phyloP scores from a whole-genome alignment of 2,888 invertebrate genomes.

The Cancer borealis region DNA sequence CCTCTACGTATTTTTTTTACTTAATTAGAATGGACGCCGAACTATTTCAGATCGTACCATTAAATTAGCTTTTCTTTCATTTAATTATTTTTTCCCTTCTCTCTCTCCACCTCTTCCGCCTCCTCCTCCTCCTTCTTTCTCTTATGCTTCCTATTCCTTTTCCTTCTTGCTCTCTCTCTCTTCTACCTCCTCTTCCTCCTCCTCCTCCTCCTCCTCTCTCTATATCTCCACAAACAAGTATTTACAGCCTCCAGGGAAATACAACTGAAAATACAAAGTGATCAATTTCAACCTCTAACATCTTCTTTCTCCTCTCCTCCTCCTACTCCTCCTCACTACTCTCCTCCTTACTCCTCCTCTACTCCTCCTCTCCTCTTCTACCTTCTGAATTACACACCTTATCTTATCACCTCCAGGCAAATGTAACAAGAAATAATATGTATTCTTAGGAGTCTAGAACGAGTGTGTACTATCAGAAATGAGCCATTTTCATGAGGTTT shows the following conservation, averaged over 20 bases:
- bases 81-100: not conserved
- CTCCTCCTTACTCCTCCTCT: not conserved
- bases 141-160: not conserved
- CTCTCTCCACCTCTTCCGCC: not conserved
- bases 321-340: not conserved
- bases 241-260: not conserved
- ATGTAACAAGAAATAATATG: not conserved
- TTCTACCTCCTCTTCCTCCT: not conserved
- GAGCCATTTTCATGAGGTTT: not conserved
- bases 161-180: not conserved
- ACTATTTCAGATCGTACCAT: not conserved
- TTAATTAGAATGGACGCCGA: not conserved
- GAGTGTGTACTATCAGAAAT: not conserved
- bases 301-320: not conserved
- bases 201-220: not conserved
- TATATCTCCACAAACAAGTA: not conserved
- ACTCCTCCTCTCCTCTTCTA: not conserved
- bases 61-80: not conserved
- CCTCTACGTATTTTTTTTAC: not conserved
- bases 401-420: not conserved
- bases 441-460: not conserved
- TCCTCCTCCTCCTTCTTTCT: not conserved
- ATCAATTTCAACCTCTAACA: not conserved
- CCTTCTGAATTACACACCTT: not conserved
- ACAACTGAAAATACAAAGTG: not conserved